Base-by-base conservation (phyloP, 2,113 vertebrate genomes). In the Hemibagrus wyckioides region DNA sequence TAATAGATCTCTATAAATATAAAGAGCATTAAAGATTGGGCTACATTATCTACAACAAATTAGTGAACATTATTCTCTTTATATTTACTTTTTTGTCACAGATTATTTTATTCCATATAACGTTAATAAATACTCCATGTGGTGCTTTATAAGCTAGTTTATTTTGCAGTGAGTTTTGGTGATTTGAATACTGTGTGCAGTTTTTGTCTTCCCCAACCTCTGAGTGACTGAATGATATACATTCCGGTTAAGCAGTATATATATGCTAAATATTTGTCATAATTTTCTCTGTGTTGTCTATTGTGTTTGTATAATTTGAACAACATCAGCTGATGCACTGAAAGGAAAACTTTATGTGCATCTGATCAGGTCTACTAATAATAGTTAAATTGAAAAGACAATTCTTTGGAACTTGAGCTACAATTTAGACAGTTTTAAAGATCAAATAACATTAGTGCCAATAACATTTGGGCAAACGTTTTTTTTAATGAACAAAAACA, bases 261-360 rank as follows among this genome's bases (percentile, higher is more conserved):
- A 77, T 7, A 48, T n/a, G n/a, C 44, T 88, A 90, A 88, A 88
- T 82, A 77, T 86, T 86, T 88, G 82, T 36, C 73, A 82, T 86
- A 80, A 79, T 88, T 63, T 33, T 84, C 36, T 17, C 79, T 52
- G 25, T 48, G 50, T 79, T 88, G 71, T 36, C 80, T 65, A 28
- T 41, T 88, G 63, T 88, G 87, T 86, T 90, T 90, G 67, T 71
- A 88, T 83, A 80, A 65, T 61, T 44, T 71, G 33, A 73, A 50
- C 71, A 88, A n/a, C 56, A 80, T 86, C 59, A 85, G 57, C 83
- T 69, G 59, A 75, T 67, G 79, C 79, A 67, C 36, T 39, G 23
- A 71, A 28, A 54, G 44, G 28, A 76, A 65, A 59, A 15, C 63
- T 33, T 23, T 13, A 52, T 54, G 80, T 82, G 80, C 82, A 80